Base-by-base conservation (phyloP, 2,113 vertebrate species). In the Chaetops frenatus region DNA sequence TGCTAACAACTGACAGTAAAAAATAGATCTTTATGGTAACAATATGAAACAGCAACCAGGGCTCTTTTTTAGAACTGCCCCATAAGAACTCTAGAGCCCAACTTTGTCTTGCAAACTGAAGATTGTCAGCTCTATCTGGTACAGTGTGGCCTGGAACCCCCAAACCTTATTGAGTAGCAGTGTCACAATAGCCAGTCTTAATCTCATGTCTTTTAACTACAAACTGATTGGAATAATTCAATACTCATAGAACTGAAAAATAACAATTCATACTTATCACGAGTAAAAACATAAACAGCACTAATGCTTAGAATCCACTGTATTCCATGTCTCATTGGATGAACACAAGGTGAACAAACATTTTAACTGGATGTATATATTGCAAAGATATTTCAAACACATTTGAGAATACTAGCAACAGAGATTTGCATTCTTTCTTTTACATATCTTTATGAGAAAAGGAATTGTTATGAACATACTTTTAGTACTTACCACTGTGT, bases 401-500 rank as follows among this genome's bases (percentile, higher is more conserved):
- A 29, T 57, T 92, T 57, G 74, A 86, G 17, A 89, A 79, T 21
- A 90, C 13, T 6, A 62, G 8, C 21, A 70, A 47, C 6, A 76
- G 10, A 62, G 2, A 61, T 3, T 61, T 35, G 28, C 6, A 69
- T 21, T 64, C 11, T 69, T 78, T 81, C 12, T 53, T 57, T 58
- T 16, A 28, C 5, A 11, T 36, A 15, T 24, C 70, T 72, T 91
- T 67, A 66, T 6, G 50, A 79, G 79, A 79, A 82, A 81, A 3
- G 16, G 29, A 57, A 72, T n/a, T 47, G 3, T 16, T 60, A 17
- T 40, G 19, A 79, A 74, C 4, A n/a, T 42, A 77, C 2, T 76
- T 79, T 62, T 27, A 93, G 47, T 23, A 92, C 96, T 95, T 69
- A 97, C 96, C 93, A 79, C 89, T 57, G 21, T 29, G 19, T 14